Evolutionary conservation across 2,797 vertebrate species (phyloP), one percentile per base, ranked within the genome.

Genomic region (Saguinus oedipus): DNA sequence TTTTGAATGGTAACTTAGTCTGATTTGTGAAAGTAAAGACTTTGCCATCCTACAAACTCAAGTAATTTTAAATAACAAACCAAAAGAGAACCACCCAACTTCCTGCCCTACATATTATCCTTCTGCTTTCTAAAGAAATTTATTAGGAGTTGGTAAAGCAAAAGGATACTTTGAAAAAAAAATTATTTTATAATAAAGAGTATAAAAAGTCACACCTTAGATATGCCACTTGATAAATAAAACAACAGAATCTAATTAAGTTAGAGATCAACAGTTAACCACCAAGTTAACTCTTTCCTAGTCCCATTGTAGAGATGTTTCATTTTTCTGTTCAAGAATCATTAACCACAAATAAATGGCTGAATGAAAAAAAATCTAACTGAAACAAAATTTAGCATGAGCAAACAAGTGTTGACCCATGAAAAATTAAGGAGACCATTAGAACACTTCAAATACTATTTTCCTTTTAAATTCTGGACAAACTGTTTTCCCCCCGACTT

Each of bases 21-120:
- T 86, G 80, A 81, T 53, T 82, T 61, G n/a, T 94, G 74, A 95
- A 96, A 96, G 83, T 48, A 87, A 94, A 93, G 24, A 39, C 27
- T 91, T 33, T 83, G 30, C 24, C 46, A 85, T 0, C 36, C 33
- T 48, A 72, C 70, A 90, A 72, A 86, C 50, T 48, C 61, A 39
- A 72, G 4, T 75, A 79, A 93, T 68, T 93, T 88, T 75, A 82
- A 59, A 39, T 83, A 72, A 96, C 33, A 93, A 81, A 74, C 33
- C 13, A 72, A 86, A 89, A 72, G 55, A 46, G 22, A 46, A 55
- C 46, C 88, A 82, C 20, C 48, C 19, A 42, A 88, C 27, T 68
- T 19, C 10, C 27, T 33, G 92, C 2, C 39, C 57, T 36, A 83
- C 7, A 79, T 11, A n/a, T 78, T 30, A 68, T 14, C 33, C 22